Percentiles rank a stretch among this genome's conserved stretches.
Evolutionary conservation across 2,888 invertebrate species (phyloP).

Genomic region (Drosophila picticornis): DNA sequence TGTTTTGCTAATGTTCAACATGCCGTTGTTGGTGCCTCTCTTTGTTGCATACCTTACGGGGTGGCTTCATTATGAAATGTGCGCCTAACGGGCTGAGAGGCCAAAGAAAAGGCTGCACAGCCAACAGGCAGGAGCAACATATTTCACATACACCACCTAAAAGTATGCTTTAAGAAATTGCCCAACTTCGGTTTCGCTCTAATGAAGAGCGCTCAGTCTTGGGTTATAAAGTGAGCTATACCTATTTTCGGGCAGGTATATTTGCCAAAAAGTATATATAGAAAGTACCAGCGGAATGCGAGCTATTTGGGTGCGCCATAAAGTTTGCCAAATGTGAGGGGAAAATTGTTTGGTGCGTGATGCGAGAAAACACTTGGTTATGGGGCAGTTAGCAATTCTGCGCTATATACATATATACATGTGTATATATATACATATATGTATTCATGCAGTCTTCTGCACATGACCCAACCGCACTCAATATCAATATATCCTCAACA

Average conservation of each 20-base stretch:
- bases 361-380: conserved; percentile 45
- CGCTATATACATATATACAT: neutral
- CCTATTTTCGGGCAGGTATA: conserved; percentile 30
- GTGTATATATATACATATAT: neutral
- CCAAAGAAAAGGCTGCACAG: conserved; percentile 7
- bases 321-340: neutral
- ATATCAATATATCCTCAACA: conserved; percentile 73
- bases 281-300: conserved; percentile 28
- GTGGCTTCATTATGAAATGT: conserved; percentile 25
- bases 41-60: conserved; percentile 39
- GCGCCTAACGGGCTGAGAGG: conserved; percentile 6
- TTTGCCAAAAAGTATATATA: conserved; percentile 21
- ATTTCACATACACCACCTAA: conserved; percentile 67
- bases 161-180: conserved; percentile 74
- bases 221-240: conserved; percentile 32
- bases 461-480: conserved; percentile 61
- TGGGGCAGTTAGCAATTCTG: conserved; percentile 10
- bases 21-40: conserved; percentile 40
- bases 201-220: conserved; percentile 59
- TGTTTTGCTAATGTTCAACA: conserved; percentile 68
- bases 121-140: conserved; percentile 35
- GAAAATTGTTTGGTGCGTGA: conserved; percentile 23
- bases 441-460: conserved; percentile 15
- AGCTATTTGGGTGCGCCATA: conserved; percentile 8
- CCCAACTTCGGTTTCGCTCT: conserved; percentile 42